Evolutionary conservation across 2,113 vertebrate genomes (phyloP).

Genomic region (Gymnorhina tibicen): DNA sequence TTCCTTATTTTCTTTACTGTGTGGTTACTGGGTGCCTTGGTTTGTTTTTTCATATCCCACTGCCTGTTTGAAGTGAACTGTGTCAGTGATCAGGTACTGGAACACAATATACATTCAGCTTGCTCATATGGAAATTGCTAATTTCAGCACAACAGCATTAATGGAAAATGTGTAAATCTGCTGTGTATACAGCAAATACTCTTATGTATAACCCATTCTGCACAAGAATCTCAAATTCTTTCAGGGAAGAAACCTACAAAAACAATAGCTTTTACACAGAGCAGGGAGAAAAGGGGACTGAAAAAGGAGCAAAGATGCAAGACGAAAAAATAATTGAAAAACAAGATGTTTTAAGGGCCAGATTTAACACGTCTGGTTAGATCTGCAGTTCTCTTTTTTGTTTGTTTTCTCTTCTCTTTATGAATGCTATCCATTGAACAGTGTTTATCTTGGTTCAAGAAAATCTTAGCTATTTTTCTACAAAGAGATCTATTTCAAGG

Average conservation of each 20-base stretch:
- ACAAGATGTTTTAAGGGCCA: background rate
- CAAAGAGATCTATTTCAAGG: background rate
- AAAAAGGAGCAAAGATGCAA: background rate
- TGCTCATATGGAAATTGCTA: background rate
- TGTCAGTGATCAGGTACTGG: background rate
- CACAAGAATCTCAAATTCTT: background rate
- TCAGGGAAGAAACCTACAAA: background rate
- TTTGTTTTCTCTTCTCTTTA: background rate
- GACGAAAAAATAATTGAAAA: background rate
- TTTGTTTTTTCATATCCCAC: background rate
- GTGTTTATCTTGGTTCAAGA: background rate
- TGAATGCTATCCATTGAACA: background rate
- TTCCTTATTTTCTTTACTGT: background rate
- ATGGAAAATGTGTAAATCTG: background rate
- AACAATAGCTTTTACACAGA: background rate
- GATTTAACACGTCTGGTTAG: background rate
- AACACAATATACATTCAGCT: background rate
- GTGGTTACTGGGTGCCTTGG: background rate
- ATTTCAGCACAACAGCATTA: background rate
- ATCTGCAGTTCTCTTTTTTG: background rate
- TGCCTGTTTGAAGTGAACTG: background rate
- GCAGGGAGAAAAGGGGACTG: background rate
- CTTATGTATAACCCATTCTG: background rate
- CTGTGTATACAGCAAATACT: background rate
- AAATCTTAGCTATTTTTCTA: background rate